Evolutionary conservation across 30 jellyfish, hydroid and myxozoan genomes (phyloP).

Genomic region (Mastigias papua): DNA sequence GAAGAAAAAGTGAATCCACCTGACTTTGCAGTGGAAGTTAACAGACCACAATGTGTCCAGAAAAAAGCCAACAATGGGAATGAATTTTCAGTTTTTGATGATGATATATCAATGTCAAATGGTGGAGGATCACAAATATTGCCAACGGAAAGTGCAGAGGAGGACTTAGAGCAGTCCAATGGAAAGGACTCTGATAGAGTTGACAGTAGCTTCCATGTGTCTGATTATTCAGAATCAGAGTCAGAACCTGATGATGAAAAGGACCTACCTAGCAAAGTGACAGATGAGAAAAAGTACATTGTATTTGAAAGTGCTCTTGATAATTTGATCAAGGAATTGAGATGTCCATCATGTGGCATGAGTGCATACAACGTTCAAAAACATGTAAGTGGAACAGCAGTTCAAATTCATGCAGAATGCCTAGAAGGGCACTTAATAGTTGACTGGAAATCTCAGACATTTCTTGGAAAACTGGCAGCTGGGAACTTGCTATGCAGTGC

Average conservation of each 20-base stretch:
- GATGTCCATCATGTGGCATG: not conserved
- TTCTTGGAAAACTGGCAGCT: conserved; percentile 19
- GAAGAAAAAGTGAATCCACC: not conserved
- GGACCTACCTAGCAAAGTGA: not conserved
- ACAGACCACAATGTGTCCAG: not conserved
- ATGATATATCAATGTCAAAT: not conserved
- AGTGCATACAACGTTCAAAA: not conserved
- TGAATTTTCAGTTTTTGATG: not conserved
- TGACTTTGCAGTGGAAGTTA: not conserved
- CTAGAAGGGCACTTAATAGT: conserved; percentile 7
- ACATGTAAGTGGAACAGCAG: not conserved
- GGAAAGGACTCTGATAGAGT: no score
- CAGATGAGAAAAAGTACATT: not conserved
- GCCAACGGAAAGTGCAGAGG: not conserved
- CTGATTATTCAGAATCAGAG: not conserved
- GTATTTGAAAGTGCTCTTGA: conserved; percentile 1
- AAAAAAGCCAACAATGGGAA: not conserved
- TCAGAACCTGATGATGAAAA: not conserved
- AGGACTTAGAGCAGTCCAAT: not conserved
- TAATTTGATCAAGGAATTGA: not conserved
- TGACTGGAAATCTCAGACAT: conserved; percentile 1
- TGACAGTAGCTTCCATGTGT: no score
- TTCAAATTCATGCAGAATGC: conserved; percentile 2
- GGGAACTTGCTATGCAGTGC: conserved; percentile 41
- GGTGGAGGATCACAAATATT: not conserved